Percentiles rank a stretch among this genome's conserved stretches.
Evolutionary conservation across 2,113 vertebrate species (phyloP).

Genomic region (Perca flavescens): DNA sequence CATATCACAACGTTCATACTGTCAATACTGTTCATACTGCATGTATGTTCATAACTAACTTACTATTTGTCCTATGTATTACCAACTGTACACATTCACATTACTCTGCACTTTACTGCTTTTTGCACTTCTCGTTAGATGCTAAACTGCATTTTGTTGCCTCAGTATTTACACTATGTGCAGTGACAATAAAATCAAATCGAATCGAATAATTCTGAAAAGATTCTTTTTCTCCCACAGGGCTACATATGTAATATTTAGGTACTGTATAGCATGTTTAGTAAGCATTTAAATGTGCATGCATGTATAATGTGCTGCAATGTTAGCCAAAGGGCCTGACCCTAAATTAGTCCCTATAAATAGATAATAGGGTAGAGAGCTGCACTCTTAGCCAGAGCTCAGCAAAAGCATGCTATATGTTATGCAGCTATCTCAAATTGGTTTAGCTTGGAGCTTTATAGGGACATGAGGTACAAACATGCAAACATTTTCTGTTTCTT

Average conservation of each 20-base stretch:
- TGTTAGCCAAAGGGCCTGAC: slow-evolving; percentile 28
- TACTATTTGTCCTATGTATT: background rate
- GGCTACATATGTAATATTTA: background rate
- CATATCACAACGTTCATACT: background rate
- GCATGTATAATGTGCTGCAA: slow-evolving; percentile 2
- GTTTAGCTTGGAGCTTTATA: background rate
- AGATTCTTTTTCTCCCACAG: background rate
- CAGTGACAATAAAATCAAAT: background rate
- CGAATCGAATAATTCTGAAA: background rate
- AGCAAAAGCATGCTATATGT: background rate
- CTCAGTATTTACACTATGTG: background rate
- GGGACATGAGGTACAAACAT: background rate
- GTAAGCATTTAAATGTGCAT: slow-evolving; percentile 7
- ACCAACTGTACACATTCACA: background rate
- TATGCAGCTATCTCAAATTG: background rate
- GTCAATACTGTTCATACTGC: too few species aligned
- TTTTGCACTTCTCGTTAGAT: background rate
- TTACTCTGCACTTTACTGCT: background rate
- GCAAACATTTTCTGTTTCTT: background rate
- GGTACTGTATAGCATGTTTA: background rate
- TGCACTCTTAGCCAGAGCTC: background rate
- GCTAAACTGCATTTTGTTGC: background rate
- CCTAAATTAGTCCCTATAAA: slow-evolving; percentile 37
- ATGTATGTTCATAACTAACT: background rate
- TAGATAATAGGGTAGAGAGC: slow-evolving; percentile 35